Evolutionary conservation across 1,140 invertebrate genomes (phyloP), one percentile per base, ranked within the genome.

Genomic region (Zaprionus taronus): DNA sequence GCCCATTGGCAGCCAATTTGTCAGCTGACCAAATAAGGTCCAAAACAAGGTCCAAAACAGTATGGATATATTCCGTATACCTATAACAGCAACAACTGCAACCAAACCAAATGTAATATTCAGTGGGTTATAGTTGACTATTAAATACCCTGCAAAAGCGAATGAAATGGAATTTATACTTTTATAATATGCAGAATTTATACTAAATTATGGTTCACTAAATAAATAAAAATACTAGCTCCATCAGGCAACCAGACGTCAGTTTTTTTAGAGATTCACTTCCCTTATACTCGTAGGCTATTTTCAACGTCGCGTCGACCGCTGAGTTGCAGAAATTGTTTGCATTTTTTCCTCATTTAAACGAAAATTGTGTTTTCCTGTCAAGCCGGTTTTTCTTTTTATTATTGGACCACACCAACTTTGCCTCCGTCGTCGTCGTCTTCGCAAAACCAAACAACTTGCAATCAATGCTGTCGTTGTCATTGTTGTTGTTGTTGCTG

Each of bases 311-410:
- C 58, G 66, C 38, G 14, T 53, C 64, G 53, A 36, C 53, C 38
- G 55, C 28, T 17, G 57, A 41, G 60, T 67, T 64, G 57, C 65
- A 75, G 31, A 70, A 72, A 75, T 78, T 68, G 44, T 82, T 84
- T 77, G 79, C 72, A 90, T 91, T 90, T 90, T 86, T 90, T 81
- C 79, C 85, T 85, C 70, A 77, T 82, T 90, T 81, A 66, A 90
- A 85, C 81, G 73, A 91, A 90, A 90, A 90, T 82, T 71, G 86
- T 77, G 72, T 90, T 90, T 90, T 90, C 85, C 85, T 85, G 86
- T 78, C 86, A 80, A 85, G 79, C 85, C 86, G 86, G 85, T 90
- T 89, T 83, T 65, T 61, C 78, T 69, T 74, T 83, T 84, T 75
- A 81, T 79, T 85, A 77, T 74, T 89, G 86, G 82, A 89, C 85